These are phyloP conservation scores for Drosophila atripex DNA, from an alignment of 2,888 invertebrate genomes.

Conservation along the genomic window DNA sequence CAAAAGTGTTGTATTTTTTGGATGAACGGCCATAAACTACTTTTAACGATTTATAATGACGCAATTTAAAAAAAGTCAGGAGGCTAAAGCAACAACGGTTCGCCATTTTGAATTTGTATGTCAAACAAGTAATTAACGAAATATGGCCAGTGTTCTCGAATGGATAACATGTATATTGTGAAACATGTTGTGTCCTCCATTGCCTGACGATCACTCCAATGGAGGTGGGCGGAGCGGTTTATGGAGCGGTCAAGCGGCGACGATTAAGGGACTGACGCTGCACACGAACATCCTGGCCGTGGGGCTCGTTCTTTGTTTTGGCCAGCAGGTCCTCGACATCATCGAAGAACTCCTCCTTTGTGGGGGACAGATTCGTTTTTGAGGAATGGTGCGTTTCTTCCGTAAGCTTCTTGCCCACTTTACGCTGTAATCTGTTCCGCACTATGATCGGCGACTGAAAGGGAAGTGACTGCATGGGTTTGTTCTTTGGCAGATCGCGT, in stretches of 20 bases:
- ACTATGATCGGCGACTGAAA: background rate
- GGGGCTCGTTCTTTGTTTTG: slow-evolving; percentile 7
- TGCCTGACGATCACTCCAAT: background rate
- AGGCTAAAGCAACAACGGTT: background rate
- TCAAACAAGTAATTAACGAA: background rate
- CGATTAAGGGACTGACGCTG: slow-evolving; percentile 6
- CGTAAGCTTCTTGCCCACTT: background rate
- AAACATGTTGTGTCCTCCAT: background rate
- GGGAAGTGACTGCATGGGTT: background rate
- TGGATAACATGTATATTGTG: background rate
- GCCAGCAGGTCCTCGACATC: slow-evolving; percentile 24
- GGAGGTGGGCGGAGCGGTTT: background rate
- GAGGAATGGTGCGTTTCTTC: background rate
- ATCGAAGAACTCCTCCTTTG: slow-evolving; percentile 5
- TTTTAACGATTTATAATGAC: slow-evolving; percentile 4
- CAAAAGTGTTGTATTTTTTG: background rate
- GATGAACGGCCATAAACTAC: background rate
- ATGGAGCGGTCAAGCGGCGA: background rate
- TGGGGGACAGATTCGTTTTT: background rate
- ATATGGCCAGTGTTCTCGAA: background rate
- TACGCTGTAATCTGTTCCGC: slow-evolving; percentile 2
- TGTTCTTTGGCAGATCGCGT: slow-evolving; percentile 33
- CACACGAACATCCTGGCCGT: slow-evolving; percentile 5
- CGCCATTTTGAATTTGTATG: slow-evolving; percentile 10
- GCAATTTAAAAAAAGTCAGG: background rate